Base-by-base conservation (phyloP, 2,113 vertebrate genomes). In the Lepus europaeus region DNA sequence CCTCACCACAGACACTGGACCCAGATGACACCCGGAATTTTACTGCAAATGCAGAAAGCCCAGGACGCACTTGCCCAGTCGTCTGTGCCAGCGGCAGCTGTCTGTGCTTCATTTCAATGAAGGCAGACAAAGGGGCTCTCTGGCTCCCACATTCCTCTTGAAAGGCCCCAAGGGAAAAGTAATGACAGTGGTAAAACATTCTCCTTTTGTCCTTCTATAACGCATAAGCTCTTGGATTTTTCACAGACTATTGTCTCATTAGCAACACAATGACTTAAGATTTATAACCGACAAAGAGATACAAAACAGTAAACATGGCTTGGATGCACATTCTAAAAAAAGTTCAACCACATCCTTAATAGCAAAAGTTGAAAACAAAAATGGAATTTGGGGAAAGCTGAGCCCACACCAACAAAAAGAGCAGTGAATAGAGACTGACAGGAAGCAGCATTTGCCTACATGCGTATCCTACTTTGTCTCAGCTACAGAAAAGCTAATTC, bases 91-190 rank as follows among this genome's bases (percentile, higher is more conserved):
- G 87, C 88, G 17, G 89, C 66, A 80, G 91, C 69, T 68, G 78
- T 31, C 80, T 74, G 82, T 6, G 84, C 94, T 70, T 93, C 79
- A 53, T 90, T 76, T 70, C 74, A 80, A 93, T 83, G 49, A 95
- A 69, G 39, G 91, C 80, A 77, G 86, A 97, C 97, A 96, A 93
- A 90, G 70, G 83, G 69, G 25, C 76, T 83, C 84, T 88, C 53
- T 1, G 16, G 70, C 90, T 89, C 91, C 74, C 93, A 72, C 82
- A 91, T n/a, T 81, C 95, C 92, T 92, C 95, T 63, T 53, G 83
- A 56, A 89, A 94, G 74, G 84, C 93, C 61, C 68, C 9, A 39
- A 76, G 80, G 70, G 19, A 39, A 59, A 79, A 76, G 72, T 49
- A 29, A n/a, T 4, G 63, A 39, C 63, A 22, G 68, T 2, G 10